Conservation (phyloP, 2,797 vertebrate species). For the Lates japonicus region DNA sequence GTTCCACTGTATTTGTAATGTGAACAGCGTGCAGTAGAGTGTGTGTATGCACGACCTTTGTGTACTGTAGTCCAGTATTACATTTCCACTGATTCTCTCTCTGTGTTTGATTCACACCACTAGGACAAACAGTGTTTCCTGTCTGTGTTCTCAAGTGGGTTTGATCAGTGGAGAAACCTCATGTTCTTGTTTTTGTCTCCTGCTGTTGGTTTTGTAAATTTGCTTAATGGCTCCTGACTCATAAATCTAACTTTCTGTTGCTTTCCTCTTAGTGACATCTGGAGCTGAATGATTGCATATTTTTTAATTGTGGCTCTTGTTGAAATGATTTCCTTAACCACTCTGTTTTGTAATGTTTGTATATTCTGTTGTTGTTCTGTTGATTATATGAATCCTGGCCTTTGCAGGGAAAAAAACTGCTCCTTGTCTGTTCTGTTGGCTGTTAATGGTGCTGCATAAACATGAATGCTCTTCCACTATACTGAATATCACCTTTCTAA, state of each 20-base stretch:
- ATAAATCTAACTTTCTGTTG: neutral
- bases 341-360: constrained; percentile 75
- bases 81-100: constrained; percentile 36
- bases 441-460: constrained; percentile 80
- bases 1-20: constrained; percentile 48
- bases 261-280: constrained; percentile 5
- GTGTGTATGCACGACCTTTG: constrained; percentile 29
- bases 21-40: constrained; percentile 43
- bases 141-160: constrained; percentile 5
- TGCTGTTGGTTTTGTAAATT: constrained; percentile 31
- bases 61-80: constrained; percentile 50
- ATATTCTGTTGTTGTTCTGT: constrained; percentile 50
- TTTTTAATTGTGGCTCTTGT: constrained; percentile 16
- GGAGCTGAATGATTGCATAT: constrained; percentile 1
- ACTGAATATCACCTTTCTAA: constrained; percentile 70
- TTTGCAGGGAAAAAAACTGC: constrained; percentile 50
- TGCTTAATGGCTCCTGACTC: constrained; percentile 1
- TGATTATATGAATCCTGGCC: constrained; percentile 65
- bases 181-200: constrained; percentile 1
- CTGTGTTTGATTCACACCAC: constrained; percentile 28
- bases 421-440: constrained; percentile 64
- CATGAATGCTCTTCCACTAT: constrained; percentile 48
- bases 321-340: constrained; percentile 57
- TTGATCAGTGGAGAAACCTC: constrained; percentile 10
- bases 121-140: constrained; percentile 21